Evolutionary conservation across 2,797 vertebrate genomes (phyloP), one percentile per base, ranked within the genome.

Genomic region (Hemitrygon akajei): DNA sequence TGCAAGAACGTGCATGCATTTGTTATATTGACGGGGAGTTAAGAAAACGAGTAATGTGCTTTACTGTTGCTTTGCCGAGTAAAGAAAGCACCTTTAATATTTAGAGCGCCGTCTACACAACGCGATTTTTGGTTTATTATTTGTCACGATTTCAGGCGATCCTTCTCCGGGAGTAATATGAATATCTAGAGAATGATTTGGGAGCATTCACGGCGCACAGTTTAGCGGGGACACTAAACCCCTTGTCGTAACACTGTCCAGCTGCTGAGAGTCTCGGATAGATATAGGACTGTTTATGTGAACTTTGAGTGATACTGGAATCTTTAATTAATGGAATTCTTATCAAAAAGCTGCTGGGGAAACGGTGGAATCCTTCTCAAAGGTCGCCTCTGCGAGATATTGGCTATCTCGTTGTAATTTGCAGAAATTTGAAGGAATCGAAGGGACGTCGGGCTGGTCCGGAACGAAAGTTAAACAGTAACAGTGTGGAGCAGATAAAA

Each of bases 381-480:
- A 92, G 89, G 89, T 92, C 89, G 89, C 63, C 25, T 7, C 22
- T 47, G 69, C 22, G 0, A 93, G 4, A 73, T 6, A 12, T 20
- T 58, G 18, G 25, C 76, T 93, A 93, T 93, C 91, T 93, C 40
- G 71, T 25, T 56, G 47, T 20, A 18, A 93, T 12, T 75, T 75
- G 91, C 12, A 75, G 69, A 16, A 73, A 93, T 76, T 75, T 10
- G 37, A 63, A 89, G 86, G 16, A 22, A 71, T 93, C 91, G 40
- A 69, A 18, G 25, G 40, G 25, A 40, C 47, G 7, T 37, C 34
- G 87, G 58, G n/a, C 34, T 40, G 91, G 91, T 76, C 40, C 71
- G 1, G 12, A 92, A 92, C 66, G 69, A 75, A 75, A 93, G 91
- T 93, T 93, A 93, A 93, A 93, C 30, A 93, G 71, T 93, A 93